A percentile compares a stretch with the other conserved stretches of the same genome.
phyloP scores from a whole-genome alignment of 37 sponge, comb jelly and placozoan species.

The Petrosia ficiformis region DNA sequence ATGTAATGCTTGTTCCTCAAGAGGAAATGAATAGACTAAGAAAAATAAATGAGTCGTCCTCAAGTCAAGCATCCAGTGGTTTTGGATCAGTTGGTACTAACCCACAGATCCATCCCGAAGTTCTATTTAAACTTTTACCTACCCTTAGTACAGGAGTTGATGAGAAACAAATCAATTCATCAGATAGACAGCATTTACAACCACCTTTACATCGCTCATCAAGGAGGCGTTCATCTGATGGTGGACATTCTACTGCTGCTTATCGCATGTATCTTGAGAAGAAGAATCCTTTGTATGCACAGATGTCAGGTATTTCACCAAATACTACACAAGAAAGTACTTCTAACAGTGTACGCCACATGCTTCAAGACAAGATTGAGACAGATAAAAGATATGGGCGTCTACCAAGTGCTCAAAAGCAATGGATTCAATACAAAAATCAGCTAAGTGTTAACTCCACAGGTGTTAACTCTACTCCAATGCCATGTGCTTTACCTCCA shows the following conservation, averaged over 20 bases:
- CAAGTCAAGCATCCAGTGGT: conserved; percentile 21
- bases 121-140: background rate
- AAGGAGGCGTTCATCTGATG: conserved; percentile 51
- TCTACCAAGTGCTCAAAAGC: conserved; percentile 5
- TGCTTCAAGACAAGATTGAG: conserved; percentile 39
- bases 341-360: conserved; percentile 15
- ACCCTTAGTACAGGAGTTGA: background rate
- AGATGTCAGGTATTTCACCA: conserved; percentile 7
- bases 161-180: conserved; percentile 16
- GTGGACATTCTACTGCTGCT: conserved; percentile 38
- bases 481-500: too few species aligned
- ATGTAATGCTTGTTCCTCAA: conserved; percentile 7
- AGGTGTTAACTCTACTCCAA: too few species aligned
- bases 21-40: conserved; percentile 20
- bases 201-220: conserved; percentile 2
- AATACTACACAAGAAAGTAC: background rate
- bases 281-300: background rate
- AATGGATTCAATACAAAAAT: background rate
- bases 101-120: background rate
- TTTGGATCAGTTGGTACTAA: conserved; percentile 9
- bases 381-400: conserved; percentile 16
- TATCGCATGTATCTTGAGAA: conserved; percentile 26
- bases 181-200: conserved; percentile 5
- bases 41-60: conserved; percentile 37
- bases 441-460: background rate